Base-by-base conservation (phyloP, 2,888 invertebrate species). In the Epinotia nisella region DNA sequence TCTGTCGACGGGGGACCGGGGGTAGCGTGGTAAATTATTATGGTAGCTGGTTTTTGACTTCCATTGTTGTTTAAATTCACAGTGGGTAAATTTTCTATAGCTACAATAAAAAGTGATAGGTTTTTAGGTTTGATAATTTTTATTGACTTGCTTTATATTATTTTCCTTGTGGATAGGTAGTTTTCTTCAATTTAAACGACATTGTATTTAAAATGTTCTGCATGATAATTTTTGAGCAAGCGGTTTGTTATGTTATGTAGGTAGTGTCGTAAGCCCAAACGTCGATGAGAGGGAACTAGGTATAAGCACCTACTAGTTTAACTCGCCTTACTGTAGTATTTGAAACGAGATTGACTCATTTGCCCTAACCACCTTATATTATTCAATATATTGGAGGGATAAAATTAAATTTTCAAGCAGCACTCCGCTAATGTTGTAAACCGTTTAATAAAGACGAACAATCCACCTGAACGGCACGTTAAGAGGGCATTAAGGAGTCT, bases 401-500 rank as follows among this genome's bases (percentile, higher is more conserved):
- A 61, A 74, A 78, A 75, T 79, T 81, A 81, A 79, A 84, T 77
- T 81, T 84, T 80, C 81, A 79, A 82, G 78, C 77, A 78, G 79
- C 74, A 79, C 82, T 84, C 77, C 83, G 83, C 85, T 81, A 79
- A 81, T 82, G 84, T 80, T 83, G 82, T 85, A 84, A 84, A 84
- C 78, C 84, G 85, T 87, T 90, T 88, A 90, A 88, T 90, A 86
- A 83, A 83, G 83, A 79, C 82, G 77, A 84, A 83, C 86, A 85
- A 87, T 90, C 84, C 83, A 87, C 87, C 85, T 88, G 87, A 91
- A 91, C 87, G 83, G 86, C 84, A 83, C 83, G 82, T 87, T 91
- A 87, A 87, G 87, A 83, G 86, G 84, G 89, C 90, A 93, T 93
- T 92, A 92, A 92, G 90, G 86, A 90, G 89, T 85, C 79, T 77